phyloP scores from a whole-genome alignment of 2,888 invertebrate genomes.

The Callinectes sapidus region DNA sequence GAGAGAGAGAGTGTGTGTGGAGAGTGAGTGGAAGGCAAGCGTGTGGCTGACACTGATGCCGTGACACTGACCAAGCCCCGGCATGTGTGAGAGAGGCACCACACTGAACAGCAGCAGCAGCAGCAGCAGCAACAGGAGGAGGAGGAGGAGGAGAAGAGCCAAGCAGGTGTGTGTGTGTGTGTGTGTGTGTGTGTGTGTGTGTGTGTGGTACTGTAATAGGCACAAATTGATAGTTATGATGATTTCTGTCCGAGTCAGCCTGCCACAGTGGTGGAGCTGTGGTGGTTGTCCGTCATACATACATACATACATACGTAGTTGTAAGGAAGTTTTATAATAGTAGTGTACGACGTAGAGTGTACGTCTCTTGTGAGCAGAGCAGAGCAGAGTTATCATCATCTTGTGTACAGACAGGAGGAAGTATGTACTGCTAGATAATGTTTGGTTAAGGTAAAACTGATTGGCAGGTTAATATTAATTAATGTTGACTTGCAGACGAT shows the following conservation, averaged over 20 bases:
- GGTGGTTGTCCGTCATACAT: background rate
- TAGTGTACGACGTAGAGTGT: no score
- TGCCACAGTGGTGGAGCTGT: background rate
- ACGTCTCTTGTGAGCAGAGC: no score
- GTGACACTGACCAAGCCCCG: no score
- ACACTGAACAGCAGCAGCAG: no score
- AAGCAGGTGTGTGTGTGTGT: background rate
- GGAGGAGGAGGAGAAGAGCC: no score
- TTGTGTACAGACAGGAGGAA: background rate
- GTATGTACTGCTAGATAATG: background rate
- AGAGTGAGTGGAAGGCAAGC: background rate
- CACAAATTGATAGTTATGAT: background rate
- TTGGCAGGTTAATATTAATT: background rate
- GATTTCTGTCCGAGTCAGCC: background rate
- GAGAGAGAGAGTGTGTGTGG: constrained; percentile 4
- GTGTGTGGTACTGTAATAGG: background rate
- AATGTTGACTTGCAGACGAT: background rate
- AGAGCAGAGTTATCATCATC: background rate
- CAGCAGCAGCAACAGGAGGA: background rate
- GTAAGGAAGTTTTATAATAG: background rate
- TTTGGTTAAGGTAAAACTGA: background rate
- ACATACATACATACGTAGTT: background rate
- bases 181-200: background rate
- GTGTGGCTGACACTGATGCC: background rate
- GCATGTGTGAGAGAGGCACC: background rate